A percentile compares a stretch with the other conserved stretches of the same genome.
Evolutionary conservation across 2,113 vertebrate genomes (phyloP).

Genomic region (Eulacestoma nigropectus): DNA sequence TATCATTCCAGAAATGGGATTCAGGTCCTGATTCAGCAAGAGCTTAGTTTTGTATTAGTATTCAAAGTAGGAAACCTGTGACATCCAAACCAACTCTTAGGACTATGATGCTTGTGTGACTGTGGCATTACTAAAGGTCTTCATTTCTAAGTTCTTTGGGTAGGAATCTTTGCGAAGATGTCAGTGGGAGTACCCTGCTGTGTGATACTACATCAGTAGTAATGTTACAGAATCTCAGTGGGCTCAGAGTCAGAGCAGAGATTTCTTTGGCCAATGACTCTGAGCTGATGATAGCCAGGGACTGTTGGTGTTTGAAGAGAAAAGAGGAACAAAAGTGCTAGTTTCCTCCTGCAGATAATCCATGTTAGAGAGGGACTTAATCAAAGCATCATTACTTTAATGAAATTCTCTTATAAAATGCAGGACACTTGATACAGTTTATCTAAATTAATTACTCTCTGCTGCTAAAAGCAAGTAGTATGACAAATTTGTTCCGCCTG

Average conservation of each 20-base stretch:
- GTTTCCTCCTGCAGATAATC: slow-evolving; percentile 29
- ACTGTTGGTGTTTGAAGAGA: neutral
- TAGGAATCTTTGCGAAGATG: neutral
- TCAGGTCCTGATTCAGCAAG: neutral
- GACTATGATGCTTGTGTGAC: neutral
- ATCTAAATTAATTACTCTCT: slow-evolving; percentile 66
- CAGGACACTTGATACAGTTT: slow-evolving; percentile 59
- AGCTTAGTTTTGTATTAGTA: neutral
- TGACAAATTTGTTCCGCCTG: slow-evolving; percentile 63
- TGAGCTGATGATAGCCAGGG: neutral
- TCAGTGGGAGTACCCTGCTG: neutral
- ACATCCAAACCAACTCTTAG: neutral
- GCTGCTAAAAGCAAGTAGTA: slow-evolving; percentile 41
- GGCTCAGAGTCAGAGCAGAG: neutral
- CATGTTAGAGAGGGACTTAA: slow-evolving; percentile 32
- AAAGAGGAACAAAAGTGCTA: neutral
- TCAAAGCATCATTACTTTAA: slow-evolving; percentile 50
- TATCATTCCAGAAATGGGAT: neutral
- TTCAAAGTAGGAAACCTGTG: neutral
- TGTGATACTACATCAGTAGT: neutral
- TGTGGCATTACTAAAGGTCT: neutral
- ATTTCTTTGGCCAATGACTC: neutral
- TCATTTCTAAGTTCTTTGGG: neutral
- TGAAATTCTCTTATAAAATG: slow-evolving; percentile 56
- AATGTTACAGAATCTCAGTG: neutral